phyloP scores from a whole-genome alignment of 2,797 vertebrate genomes.

The Callimico goeldii region DNA sequence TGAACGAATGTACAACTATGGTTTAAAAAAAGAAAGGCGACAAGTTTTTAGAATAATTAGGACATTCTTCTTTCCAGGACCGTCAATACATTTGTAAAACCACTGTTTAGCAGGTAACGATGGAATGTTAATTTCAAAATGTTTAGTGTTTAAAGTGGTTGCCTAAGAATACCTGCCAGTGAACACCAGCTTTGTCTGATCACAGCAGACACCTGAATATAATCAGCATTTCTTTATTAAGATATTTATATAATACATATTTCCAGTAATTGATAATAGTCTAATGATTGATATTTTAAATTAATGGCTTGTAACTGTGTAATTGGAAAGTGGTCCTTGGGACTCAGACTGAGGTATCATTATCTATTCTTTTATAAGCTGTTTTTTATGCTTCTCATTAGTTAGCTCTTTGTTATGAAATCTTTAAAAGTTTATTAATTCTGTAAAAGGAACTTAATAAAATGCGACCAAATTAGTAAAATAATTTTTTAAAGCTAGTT shows the following conservation, averaged over 20 bases:
- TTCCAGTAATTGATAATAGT: slow-evolving; percentile 10
- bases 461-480: slow-evolving; percentile 18
- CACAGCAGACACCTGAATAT: neutral
- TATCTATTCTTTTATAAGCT: neutral
- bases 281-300: slow-evolving; percentile 34
- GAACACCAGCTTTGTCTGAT: neutral
- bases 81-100: neutral
- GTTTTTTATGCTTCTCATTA: slow-evolving; percentile 3
- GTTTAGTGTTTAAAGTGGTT: neutral
- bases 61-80: neutral
- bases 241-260: neutral
- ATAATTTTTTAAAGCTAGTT: neutral
- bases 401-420: neutral
- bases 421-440: slow-evolving; percentile 41
- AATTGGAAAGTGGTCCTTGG: neutral
- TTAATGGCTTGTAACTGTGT: neutral
- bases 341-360: neutral
- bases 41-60: slow-evolving; percentile 33
- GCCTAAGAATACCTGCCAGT: neutral
- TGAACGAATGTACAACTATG: neutral
- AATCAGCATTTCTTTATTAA: slow-evolving; percentile 29
- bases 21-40: neutral
- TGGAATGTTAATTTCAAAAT: slow-evolving; percentile 22
- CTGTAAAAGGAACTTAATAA: neutral
- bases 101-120: neutral